These are phyloP conservation scores for Sterna hirundo DNA, from an alignment of 2,113 vertebrate species.

Conservation along the genomic window DNA sequence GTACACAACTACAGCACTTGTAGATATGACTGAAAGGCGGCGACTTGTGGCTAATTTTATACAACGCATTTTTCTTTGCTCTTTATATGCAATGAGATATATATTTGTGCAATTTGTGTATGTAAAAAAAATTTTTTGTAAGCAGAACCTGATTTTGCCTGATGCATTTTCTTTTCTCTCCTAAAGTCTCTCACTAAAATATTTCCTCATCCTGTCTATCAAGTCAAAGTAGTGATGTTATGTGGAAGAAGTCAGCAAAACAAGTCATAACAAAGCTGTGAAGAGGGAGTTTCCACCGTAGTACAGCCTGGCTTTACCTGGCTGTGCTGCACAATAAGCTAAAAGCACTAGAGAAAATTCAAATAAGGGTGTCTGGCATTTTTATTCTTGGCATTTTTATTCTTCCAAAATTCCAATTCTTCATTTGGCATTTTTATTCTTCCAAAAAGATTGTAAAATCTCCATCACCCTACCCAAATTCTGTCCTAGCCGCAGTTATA, in stretches of 20 bases:
- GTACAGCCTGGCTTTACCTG: neutral
- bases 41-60: neutral
- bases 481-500: neutral
- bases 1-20: neutral
- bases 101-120: neutral
- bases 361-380: neutral
- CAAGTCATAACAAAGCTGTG: neutral
- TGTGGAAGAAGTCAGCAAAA: neutral
- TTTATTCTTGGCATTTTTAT: neutral
- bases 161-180: neutral
- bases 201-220: neutral
- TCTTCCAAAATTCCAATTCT: neutral
- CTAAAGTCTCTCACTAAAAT: neutral
- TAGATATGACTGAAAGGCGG: neutral
- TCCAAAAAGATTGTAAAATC: neutral
- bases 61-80: neutral
- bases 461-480: neutral
- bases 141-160: neutral
- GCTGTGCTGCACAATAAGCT: neutral
- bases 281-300: neutral
- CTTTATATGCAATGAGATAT: neutral
- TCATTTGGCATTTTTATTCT: neutral
- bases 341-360: neutral
- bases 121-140: fast-evolving
- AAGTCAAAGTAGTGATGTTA: neutral